A percentile compares a stretch with the other conserved stretches of the same genome.
These are phyloP conservation scores for Oncorhynchus kisutch DNA, from an alignment of 2,113 vertebrate species.

Conservation along the genomic window DNA sequence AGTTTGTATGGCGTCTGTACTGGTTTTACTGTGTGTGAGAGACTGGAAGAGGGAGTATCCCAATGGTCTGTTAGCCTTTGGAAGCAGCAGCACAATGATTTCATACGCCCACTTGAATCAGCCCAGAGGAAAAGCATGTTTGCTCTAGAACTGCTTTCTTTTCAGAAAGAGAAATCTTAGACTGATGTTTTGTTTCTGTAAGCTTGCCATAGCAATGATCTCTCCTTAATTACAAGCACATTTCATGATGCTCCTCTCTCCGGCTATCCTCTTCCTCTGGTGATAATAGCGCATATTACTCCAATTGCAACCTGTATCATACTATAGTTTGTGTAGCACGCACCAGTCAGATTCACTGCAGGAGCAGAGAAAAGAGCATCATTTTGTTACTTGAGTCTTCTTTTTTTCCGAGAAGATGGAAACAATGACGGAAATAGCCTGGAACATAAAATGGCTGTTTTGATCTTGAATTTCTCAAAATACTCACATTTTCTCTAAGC, in stretches of 20 bases:
- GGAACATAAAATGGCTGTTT: constrained; percentile 19
- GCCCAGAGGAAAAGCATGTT: not conserved
- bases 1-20: not conserved
- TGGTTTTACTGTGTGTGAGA: not conserved
- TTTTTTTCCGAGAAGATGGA: constrained; percentile 15
- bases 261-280: constrained; percentile 26
- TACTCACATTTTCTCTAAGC: not conserved
- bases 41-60: constrained; percentile 16
- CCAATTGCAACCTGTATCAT: constrained; percentile 20
- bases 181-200: constrained; percentile 3
- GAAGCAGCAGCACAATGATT: constrained; percentile 40
- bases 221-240: constrained; percentile 45
- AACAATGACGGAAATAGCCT: constrained; percentile 1
- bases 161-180: not conserved
- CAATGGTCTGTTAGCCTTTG: constrained; percentile 1
- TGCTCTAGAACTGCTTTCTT: not conserved
- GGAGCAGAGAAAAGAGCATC: not conserved
- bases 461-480: constrained; percentile 30
- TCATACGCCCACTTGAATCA: constrained; percentile 4
- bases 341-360: constrained; percentile 1
- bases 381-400: constrained; percentile 7
- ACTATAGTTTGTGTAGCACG: constrained; percentile 1
- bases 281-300: constrained; percentile 25
- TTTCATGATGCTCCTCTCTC: constrained; percentile 27
- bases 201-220: constrained; percentile 33